phyloP scores from a whole-genome alignment of 2,797 vertebrate species.

The Merluccius polli region DNA sequence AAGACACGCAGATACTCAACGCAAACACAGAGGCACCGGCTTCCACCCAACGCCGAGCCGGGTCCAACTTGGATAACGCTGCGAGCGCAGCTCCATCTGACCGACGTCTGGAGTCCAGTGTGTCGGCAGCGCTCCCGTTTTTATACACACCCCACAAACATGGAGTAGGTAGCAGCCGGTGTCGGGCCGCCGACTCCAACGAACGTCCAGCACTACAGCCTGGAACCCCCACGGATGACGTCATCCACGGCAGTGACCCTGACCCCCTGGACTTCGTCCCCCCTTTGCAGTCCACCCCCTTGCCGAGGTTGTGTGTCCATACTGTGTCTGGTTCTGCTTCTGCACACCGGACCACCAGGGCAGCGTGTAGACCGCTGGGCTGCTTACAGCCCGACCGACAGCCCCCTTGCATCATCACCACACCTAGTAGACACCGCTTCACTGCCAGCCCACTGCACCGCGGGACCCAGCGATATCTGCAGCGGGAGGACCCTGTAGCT shows the following conservation, averaged over 20 bases:
- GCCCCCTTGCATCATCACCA: background rate
- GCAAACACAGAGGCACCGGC: no score
- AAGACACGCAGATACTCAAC: no score
- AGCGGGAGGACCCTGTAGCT: background rate
- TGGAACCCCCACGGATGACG: background rate
- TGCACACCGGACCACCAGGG: conserved; percentile 4
- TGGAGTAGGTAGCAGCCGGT: background rate
- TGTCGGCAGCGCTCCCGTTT: background rate
- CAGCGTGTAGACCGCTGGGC: background rate
- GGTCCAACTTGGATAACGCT: no score
- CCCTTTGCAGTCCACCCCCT: conserved; percentile 64
- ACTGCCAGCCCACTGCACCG: background rate
- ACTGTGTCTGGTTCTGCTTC: background rate
- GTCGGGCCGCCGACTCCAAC: background rate
- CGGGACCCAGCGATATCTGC: background rate
- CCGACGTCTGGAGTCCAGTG: background rate
- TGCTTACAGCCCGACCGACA: background rate
- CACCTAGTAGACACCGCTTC: conserved; percentile 12
- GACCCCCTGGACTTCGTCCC: conserved; percentile 53
- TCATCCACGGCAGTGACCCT: background rate
- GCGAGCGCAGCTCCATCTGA: no score
- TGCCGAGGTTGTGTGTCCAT: conserved; percentile 19
- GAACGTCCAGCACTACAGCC: background rate
- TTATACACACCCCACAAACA: conserved; percentile 23
- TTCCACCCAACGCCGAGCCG: no score